Conservation (phyloP, 2,113 vertebrate species). For the Peromyscus californicus region DNA sequence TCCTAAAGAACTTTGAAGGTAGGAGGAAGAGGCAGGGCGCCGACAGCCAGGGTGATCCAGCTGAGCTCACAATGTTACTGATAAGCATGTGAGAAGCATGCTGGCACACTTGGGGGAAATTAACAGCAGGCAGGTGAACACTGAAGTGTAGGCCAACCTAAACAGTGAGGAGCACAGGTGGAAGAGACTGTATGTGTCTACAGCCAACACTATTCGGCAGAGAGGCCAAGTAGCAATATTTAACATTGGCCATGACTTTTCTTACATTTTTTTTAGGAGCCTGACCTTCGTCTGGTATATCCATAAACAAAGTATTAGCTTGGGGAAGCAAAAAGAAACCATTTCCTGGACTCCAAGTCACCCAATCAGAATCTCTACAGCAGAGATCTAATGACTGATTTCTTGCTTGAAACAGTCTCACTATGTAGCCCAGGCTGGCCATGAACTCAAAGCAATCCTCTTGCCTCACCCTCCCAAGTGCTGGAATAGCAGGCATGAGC, state of each 20-base stretch:
- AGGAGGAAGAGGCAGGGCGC: not conserved
- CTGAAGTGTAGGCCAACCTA: not conserved
- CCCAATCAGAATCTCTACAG: not conserved
- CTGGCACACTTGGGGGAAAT: not conserved
- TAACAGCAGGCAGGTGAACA: not conserved
- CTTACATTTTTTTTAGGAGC: not conserved
- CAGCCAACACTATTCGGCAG: not conserved
- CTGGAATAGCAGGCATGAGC: not conserved
- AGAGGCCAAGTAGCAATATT: not conserved
- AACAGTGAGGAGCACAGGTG: not conserved
- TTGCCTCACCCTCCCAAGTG: too few species aligned
- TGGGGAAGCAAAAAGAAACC: not conserved
- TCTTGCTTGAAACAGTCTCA: not conserved
- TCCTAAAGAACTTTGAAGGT: not conserved
- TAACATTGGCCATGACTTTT: slow-evolving; percentile 7
- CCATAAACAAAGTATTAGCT: not conserved
- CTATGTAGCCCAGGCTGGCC: not conserved
- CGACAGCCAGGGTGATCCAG: not conserved
- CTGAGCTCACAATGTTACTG: not conserved
- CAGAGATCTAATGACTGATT: not conserved
- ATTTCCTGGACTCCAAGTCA: not conserved
- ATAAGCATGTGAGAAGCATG: not conserved
- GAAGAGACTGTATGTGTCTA: not conserved
- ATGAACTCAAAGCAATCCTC: not conserved
- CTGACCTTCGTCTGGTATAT: not conserved